A percentile compares a stretch with the other conserved stretches of the same genome.
These are phyloP conservation scores for Drosophila heteroneura DNA, from an alignment of 2,888 invertebrate genomes.

Conservation along the genomic window DNA sequence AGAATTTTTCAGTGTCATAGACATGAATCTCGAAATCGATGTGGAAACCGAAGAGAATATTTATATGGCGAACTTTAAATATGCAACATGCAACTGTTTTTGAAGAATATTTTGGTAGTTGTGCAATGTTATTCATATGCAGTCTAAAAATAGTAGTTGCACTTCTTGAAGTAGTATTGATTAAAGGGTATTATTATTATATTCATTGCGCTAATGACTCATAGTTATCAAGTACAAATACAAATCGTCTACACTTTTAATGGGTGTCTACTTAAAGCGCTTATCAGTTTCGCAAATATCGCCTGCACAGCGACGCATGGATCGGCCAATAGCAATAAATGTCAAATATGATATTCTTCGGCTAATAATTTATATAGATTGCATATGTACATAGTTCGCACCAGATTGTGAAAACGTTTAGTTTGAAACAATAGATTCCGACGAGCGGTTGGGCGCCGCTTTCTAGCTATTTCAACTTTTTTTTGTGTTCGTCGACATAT, in stretches of 20 bases:
- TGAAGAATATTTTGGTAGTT: neutral
- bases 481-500: neutral
- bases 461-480: neutral
- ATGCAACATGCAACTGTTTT: neutral
- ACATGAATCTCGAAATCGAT: neutral
- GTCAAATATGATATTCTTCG: constrained; percentile 3
- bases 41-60: neutral
- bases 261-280: constrained; percentile 2
- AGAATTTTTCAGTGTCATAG: neutral
- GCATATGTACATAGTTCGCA: constrained; percentile 19
- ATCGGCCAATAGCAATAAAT: constrained; percentile 18
- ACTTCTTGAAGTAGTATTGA: neutral
- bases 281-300: constrained; percentile 27
- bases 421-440: constrained; percentile 28
- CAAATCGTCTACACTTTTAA: constrained; percentile 8
- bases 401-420: constrained; percentile 27
- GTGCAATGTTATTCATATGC: no score
- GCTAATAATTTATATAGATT: constrained; percentile 23
- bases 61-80: neutral
- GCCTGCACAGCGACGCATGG: neutral
- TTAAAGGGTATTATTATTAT: neutral
- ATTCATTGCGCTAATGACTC: constrained; percentile 10
- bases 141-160: neutral
- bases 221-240: constrained; percentile 17
- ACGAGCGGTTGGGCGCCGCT: constrained; percentile 29